Evolutionary conservation across 2,888 invertebrate genomes (phyloP), one percentile per base, ranked within the genome.

Genomic region (Malacosoma neustria): DNA sequence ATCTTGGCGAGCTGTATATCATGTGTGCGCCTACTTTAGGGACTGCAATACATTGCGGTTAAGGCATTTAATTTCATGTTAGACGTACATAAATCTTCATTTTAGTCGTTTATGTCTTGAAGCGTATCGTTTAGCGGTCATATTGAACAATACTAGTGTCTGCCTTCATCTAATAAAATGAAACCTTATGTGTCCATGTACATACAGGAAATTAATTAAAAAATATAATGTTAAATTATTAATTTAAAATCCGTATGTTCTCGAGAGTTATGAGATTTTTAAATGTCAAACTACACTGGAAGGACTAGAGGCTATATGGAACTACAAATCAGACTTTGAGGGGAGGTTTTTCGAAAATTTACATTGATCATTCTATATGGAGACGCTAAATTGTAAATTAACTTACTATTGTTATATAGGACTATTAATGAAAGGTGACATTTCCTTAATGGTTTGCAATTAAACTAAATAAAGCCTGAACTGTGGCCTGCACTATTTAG

Each of bases 11-110:
- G 73, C 71, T 76, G 75, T 81, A 75, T 80, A 79, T 81, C 80
- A 77, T 72, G 67, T 64, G 65, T 64, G 63, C 64, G 57, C 53
- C 54, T 57, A 48, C 55, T 49, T 57, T 67, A 66, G 73, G 77
- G 74, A 69, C 61, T 65, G 71, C 69, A 67, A 72, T 74, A 76
- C 66, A 73, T 71, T 75, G 81, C 51, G 81, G 81, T 77, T 71
- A 75, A 70, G 65, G 63, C 77, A 72, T 80, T 80, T 82, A 80
- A 81, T 84, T 75, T 76, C 70, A 67, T 63, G 55, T 60, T 50
- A 47, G 47, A 44, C 48, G 63, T 30, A 41, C 40, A 55, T 80
- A 70, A 73, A 79, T 80, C 69, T 71, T 65, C 63, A 72, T 81
- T 75, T 73, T 61, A 61, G 60, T 68, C 66, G 72, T 66, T 59